Base-by-base conservation (phyloP, 1,140 invertebrate species). In the Adoxophyes honmai region DNA sequence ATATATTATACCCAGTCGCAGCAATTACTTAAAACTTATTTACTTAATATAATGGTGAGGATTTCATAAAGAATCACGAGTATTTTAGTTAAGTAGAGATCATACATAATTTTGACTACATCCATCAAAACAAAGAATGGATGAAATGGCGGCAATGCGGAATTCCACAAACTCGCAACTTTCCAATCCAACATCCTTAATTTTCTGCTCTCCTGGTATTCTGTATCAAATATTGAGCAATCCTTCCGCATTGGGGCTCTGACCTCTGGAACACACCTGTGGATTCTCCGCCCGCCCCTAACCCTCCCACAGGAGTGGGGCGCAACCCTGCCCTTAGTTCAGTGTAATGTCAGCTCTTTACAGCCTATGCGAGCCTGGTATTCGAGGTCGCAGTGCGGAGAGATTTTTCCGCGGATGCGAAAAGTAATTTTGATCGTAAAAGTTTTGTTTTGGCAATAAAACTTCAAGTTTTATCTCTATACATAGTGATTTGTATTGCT, bases 251-350 rank as follows among this genome's bases (percentile, higher is more conserved):
- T 48, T 48, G 42, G 42, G 42, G 18, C 42, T 48, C 21, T 48
- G 42, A 48, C 42, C 42, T 48, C 42, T 48, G 42, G 39, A 48
- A n/a, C 42, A n/a, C 42, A 48, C 42, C n/a, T 48, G 42, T 48
- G 10, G 42, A 48, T 16, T 33, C 18, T 48, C n/a, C 16, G 42
- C 39, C 16, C 11, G n/a, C 36, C 39, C 39, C 39, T 28, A 48
- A 5, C 10, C 42, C 42, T 48, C 18, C 6, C 42, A 11, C 5
- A 18, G 39, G 21, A 28, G 21, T 28, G 6, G 21, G 21, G 21
- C 2, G 2, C 0, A 9, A 14, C 3, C 10, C 7, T 15, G 15
- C 39, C 39, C 15, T 16, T 3, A n/a, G 14, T 16, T 0, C 38
- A 8, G 21, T 8, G 18, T 15, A 15, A 18, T 11, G 21, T 28